Base-by-base conservation (phyloP, 1,140 invertebrate species). In the Bombus confusus region DNA sequence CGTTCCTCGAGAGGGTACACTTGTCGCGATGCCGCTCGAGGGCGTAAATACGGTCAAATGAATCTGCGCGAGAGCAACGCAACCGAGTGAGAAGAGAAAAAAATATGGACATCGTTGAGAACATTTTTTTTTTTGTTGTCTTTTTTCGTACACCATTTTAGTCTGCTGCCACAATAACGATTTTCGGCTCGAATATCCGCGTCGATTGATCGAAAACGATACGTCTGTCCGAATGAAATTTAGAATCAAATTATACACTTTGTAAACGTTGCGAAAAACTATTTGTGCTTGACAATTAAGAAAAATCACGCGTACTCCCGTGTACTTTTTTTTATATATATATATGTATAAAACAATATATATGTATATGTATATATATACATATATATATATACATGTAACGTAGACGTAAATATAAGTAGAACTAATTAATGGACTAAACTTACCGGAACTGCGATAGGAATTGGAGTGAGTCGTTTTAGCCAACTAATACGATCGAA, bases 401-500 rank as follows among this genome's bases (percentile, higher is more conserved):
- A 71, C 68, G 25, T 39, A 71, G 68, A 69, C 22, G 34, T 71
- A 73, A 73, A 18, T n/a, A 34, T 74, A 74, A 59, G 5, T 76
- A 52, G 77, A 91, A 80, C 79, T 82, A 85, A 92, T 89, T 76
- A 89, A 87, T 92, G 83, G 62, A 68, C 90, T 88, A 90, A 93
- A 94, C 94, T 94, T 94, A 94, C 93, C 94, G 82, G 93, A 87
- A 90, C 86, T 89, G 88, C 82, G 71, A 84, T 93, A 93, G 91
- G 92, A 92, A 93, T 92, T 92, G 91, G 90, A 93, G 86, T 90
- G 91, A 94, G 91, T 94, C 90, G 88, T 93, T 90, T 93, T 93
- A 94, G 91, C 92, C 92, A 92, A 94, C 91, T 93, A 93, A 90
- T 80, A 85, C 92, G 85, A 93, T 93, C 90, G 90, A 93, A 91